Conservation (phyloP, 1,140 invertebrate species). For the Drosophila pandora region DNA sequence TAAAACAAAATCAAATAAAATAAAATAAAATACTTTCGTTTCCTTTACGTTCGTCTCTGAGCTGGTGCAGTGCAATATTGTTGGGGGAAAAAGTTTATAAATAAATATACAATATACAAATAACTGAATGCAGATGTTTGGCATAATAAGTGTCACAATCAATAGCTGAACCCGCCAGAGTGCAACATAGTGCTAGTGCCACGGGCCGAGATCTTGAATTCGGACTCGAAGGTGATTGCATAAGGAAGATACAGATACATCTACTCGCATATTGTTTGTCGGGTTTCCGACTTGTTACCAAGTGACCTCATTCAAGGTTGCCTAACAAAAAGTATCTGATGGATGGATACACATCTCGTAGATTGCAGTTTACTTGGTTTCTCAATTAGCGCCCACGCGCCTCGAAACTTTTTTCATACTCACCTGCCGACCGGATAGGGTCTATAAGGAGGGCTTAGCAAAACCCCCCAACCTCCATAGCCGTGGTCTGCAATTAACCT, state of each 20-base stretch:
- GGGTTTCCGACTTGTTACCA: conserved; percentile 32
- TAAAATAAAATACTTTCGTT: conserved; percentile 8
- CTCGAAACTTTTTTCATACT: conserved; percentile 27
- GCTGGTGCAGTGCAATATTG: conserved; percentile 29
- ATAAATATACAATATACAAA: conserved; percentile 45
- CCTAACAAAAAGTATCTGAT: conserved; percentile 13
- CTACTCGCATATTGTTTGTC: not conserved
- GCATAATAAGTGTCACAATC: conserved; percentile 72
- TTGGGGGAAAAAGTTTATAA: conserved; percentile 47
- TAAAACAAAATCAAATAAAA: no score
- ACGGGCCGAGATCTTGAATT: conserved; percentile 9
- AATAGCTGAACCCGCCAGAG: conserved; percentile 56
- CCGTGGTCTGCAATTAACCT: conserved; percentile 50
- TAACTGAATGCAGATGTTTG: conserved; percentile 72
- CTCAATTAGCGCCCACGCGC: conserved; percentile 57
- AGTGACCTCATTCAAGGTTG: conserved; percentile 73
- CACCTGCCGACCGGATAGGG: conserved; percentile 4
- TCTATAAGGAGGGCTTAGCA: conserved; percentile 26
- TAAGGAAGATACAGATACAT: conserved; percentile 37
- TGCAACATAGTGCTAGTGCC: conserved; percentile 23
- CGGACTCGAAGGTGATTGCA: conserved; percentile 66
- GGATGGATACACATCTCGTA: conserved; percentile 9
- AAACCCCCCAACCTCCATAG: conserved; percentile 1
- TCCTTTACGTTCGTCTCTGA: not conserved
- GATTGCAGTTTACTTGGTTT: conserved; percentile 40